Evolutionary conservation across 2,888 invertebrate species (phyloP).

Genomic region (Idaea dimidiata): DNA sequence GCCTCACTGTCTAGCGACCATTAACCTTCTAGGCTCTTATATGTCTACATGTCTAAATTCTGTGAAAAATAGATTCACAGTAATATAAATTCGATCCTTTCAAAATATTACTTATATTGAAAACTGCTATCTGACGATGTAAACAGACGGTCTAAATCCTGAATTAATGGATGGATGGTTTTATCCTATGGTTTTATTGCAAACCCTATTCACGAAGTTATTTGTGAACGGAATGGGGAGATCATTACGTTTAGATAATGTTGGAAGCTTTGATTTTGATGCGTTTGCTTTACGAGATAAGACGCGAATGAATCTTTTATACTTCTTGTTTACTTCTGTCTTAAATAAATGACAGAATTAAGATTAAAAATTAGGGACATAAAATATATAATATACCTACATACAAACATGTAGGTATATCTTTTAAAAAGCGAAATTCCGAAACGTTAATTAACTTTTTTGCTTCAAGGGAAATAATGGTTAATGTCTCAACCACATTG

Average conservation of each 20-base stretch:
- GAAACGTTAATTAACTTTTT: no score
- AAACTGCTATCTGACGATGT: neutral
- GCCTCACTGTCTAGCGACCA: no score
- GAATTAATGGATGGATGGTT: conserved; percentile 33
- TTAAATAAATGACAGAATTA: neutral
- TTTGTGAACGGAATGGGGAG: neutral
- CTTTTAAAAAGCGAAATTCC: no score
- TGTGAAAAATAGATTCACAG: no score
- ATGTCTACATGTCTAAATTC: no score
- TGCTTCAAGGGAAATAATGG: no score
- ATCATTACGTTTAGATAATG: neutral
- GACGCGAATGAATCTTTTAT: neutral
- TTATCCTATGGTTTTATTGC: conserved; percentile 25
- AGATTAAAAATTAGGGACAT: neutral
- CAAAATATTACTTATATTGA: no score
- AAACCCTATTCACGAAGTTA: neutral
- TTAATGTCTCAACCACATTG: no score
- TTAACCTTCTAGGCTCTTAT: no score
- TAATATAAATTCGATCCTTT: no score
- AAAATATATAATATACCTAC: neutral
- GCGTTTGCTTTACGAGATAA: neutral
- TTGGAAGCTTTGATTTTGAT: neutral
- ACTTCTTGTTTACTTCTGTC: neutral
- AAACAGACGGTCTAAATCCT: conserved; percentile 18
- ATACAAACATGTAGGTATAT: no score